These are phyloP conservation scores for Oreotrochilus melanogaster DNA, from an alignment of 2,113 vertebrate species.

Conservation along the genomic window DNA sequence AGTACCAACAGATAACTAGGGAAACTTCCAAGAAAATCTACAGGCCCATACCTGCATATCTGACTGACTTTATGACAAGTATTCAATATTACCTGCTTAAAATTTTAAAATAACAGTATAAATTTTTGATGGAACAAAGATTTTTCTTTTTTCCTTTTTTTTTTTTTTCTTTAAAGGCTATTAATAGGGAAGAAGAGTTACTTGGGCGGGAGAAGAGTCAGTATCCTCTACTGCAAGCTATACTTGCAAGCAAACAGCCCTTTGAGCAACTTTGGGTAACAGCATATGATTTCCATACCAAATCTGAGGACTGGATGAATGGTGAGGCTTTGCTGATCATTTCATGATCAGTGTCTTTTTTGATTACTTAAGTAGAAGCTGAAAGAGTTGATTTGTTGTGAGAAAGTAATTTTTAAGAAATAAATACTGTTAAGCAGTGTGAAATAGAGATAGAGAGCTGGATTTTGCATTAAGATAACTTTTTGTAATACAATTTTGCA, in stretches of 20 bases:
- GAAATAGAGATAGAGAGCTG: not conserved
- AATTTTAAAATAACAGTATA: not conserved
- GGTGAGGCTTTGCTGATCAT: slow-evolving; percentile 73
- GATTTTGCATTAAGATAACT: not conserved
- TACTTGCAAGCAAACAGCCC: slow-evolving; percentile 83
- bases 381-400: not conserved
- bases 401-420: not conserved
- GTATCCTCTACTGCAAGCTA: slow-evolving; percentile 84
- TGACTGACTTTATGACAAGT: not conserved
- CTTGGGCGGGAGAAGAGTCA: slow-evolving; percentile 83
- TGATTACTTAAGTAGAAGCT: not conserved
- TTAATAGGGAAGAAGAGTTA: slow-evolving; percentile 89
- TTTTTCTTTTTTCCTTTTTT: no score
- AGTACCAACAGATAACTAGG: not conserved
- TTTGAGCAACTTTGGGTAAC: slow-evolving; percentile 91
- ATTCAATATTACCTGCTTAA: not conserved
- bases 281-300: slow-evolving; percentile 82
- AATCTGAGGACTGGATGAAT: slow-evolving; percentile 90
- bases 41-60: not conserved
- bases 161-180: slow-evolving; percentile 71
- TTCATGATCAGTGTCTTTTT: not conserved
- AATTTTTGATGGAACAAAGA: not conserved
- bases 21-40: not conserved
- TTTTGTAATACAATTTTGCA: not conserved
- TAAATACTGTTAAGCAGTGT: not conserved